Evolutionary conservation across 2,888 invertebrate genomes (phyloP).

Genomic region (Xiphydria camelus): DNA sequence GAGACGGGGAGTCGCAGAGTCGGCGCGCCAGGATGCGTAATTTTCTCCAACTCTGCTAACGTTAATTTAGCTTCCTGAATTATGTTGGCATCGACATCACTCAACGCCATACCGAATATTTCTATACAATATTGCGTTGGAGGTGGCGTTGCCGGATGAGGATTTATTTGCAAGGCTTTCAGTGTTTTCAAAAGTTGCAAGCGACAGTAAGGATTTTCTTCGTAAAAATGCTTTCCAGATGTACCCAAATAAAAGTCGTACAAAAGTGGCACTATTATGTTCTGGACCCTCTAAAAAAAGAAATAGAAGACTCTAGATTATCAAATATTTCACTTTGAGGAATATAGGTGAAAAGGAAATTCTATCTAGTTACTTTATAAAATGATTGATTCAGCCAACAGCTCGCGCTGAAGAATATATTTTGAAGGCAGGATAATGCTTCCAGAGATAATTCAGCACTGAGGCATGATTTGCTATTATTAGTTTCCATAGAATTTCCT

Average conservation of each 20-base stretch:
- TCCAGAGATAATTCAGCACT: constrained; percentile 37
- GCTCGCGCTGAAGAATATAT: constrained; percentile 38
- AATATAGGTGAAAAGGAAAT: background rate
- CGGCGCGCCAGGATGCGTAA: constrained; percentile 45
- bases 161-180: constrained; percentile 38
- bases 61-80: constrained; percentile 38
- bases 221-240: constrained; percentile 31
- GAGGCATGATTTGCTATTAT: constrained; percentile 17
- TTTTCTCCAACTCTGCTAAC: constrained; percentile 42
- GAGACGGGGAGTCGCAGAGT: constrained; percentile 32
- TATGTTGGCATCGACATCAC: constrained; percentile 35
- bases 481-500: constrained; percentile 18
- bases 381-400: constrained; percentile 34
- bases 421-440: constrained; percentile 38
- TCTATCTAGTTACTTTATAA: constrained; percentile 37
- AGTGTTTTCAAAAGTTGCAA: constrained; percentile 41
- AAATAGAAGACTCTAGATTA: background rate
- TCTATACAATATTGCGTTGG: constrained; percentile 44
- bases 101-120: constrained; percentile 42
- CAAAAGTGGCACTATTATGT: constrained; percentile 32
- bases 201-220: constrained; percentile 32
- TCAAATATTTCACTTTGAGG: background rate
- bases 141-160: constrained; percentile 36
- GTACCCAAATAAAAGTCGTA: constrained; percentile 41
- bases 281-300: constrained; percentile 38